These are phyloP conservation scores for Metopolophium dirhodum DNA, from an alignment of 1,140 invertebrate species.

Conservation along the genomic window DNA sequence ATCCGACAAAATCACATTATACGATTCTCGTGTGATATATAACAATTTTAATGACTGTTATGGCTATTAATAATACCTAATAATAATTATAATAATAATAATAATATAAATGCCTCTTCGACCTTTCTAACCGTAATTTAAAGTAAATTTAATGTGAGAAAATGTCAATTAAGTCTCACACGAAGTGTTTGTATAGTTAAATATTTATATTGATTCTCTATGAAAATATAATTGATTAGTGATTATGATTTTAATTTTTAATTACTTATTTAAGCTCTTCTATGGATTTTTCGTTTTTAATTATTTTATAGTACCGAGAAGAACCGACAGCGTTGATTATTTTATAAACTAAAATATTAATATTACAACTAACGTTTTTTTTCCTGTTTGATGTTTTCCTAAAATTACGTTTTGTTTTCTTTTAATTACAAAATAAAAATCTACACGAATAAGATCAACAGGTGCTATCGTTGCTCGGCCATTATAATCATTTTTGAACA, in stretches of 20 bases:
- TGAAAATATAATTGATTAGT: background rate
- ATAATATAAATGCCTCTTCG: background rate
- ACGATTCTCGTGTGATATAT: background rate
- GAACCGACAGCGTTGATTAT: background rate
- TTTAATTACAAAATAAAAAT: conserved; percentile 9
- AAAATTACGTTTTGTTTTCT: background rate
- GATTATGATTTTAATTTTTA: background rate
- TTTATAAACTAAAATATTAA: background rate
- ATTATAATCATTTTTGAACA: background rate
- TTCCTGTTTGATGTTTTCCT: background rate
- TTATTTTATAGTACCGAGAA: background rate
- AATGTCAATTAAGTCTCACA: background rate
- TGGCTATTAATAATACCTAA: background rate
- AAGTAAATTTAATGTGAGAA: background rate
- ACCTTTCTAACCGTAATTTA: background rate
- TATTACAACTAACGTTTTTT: background rate
- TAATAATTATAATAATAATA: too few species aligned
- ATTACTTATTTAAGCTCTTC: background rate
- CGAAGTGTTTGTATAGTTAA: background rate
- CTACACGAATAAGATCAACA: background rate
- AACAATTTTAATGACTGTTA: background rate
- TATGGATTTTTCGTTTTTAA: background rate
- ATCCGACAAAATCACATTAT: background rate
- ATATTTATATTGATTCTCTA: background rate
- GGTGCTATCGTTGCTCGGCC: background rate